These are phyloP conservation scores for Dasypus novemcinctus DNA, from an alignment of 2,113 vertebrate species.

Conservation along the genomic window DNA sequence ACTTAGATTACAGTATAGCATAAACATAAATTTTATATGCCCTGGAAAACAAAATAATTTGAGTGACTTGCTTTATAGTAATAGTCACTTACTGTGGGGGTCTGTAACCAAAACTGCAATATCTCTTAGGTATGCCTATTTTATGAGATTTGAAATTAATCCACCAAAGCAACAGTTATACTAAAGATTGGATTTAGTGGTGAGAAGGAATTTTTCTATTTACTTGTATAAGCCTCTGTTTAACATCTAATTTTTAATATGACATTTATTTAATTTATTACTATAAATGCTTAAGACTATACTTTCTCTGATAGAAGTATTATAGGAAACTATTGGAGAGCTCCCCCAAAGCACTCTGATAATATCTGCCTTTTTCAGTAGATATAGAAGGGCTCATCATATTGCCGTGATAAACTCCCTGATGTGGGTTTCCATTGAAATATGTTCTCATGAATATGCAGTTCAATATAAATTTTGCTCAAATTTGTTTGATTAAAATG, in stretches of 20 bases:
- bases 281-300: neutral
- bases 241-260: neutral
- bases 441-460: neutral
- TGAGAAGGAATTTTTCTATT: neutral
- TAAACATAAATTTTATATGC: too few species aligned
- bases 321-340: neutral
- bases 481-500: neutral
- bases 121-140: too few species aligned
- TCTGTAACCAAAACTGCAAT: too few species aligned
- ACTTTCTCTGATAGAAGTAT: neutral
- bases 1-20: too few species aligned
- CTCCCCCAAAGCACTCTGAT: too few species aligned
- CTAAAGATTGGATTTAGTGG: neutral
- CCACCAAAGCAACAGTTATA: neutral
- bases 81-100: too few species aligned
- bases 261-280: neutral
- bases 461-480: slow-evolving; percentile 1
- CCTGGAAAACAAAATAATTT: too few species aligned
- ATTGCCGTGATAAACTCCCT: neutral
- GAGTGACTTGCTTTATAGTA: too few species aligned
- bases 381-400: neutral
- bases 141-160: neutral
- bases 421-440: neutral
- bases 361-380: neutral
- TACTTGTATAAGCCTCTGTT: neutral